Conservation (phyloP, 64 coral and sea anemone species). For the Stichodactyla helianthus region DNA sequence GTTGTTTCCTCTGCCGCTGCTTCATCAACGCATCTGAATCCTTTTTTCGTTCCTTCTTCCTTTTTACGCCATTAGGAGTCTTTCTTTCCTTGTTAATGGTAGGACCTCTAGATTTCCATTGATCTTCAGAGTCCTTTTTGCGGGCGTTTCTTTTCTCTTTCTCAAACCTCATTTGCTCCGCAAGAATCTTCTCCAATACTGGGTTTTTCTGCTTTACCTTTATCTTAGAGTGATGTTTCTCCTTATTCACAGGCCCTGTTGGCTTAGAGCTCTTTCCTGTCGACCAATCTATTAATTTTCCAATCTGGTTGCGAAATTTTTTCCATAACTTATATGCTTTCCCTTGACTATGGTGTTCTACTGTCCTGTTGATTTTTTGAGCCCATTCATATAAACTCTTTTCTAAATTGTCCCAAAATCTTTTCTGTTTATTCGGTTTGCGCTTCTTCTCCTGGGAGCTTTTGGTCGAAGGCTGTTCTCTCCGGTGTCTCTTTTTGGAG, state of each 20-base stretch:
- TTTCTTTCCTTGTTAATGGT: neutral
- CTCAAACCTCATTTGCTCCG: slow-evolving; percentile 39
- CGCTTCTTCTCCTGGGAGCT: neutral
- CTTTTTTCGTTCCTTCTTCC: neutral
- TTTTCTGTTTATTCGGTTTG: neutral
- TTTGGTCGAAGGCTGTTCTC: neutral
- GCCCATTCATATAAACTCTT: neutral
- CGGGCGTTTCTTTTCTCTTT: slow-evolving; percentile 19
- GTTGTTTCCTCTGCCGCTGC: neutral
- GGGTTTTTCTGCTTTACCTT: neutral
- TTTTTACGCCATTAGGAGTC: neutral
- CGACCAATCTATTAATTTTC: neutral
- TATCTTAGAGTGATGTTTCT: neutral
- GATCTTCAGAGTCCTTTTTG: slow-evolving; percentile 7
- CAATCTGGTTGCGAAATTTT: neutral
- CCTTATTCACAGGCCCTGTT: neutral
- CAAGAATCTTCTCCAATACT: slow-evolving; percentile 32
- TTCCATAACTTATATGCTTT: neutral
- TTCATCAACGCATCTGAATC: neutral
- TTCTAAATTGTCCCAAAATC: slow-evolving; percentile 11
- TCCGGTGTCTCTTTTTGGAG: neutral
- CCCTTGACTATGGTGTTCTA: neutral
- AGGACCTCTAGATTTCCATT: neutral
- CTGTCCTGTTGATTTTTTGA: slow-evolving; percentile 4
- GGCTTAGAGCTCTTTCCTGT: neutral